Evolutionary conservation across 1,140 invertebrate genomes (phyloP).

Genomic region (Brachionus plicatilis): DNA sequence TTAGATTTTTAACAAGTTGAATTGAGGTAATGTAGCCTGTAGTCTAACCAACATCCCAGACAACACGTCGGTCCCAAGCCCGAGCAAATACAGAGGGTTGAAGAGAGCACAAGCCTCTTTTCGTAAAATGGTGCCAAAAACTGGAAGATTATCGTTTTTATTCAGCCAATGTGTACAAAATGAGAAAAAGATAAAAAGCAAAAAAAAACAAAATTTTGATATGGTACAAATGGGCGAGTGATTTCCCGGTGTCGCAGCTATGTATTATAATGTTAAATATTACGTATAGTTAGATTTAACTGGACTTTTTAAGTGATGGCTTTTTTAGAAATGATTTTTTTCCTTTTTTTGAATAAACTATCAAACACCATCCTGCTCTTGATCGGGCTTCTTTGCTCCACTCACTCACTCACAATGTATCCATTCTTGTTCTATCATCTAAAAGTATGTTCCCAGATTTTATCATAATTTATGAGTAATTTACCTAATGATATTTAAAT

Average conservation of each 20-base stretch:
- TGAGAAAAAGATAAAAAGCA: not conserved
- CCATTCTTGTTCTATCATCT: not conserved
- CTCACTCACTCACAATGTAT: not conserved
- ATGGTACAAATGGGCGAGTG: slow-evolving; percentile 34
- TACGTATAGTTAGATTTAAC: not conserved
- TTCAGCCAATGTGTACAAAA: not conserved
- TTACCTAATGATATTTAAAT: not conserved
- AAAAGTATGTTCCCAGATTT: not conserved
- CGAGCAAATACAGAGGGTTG: slow-evolving; percentile 16
- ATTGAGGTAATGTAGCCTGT: not conserved
- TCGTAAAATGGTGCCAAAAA: not conserved
- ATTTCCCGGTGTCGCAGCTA: slow-evolving; percentile 39
- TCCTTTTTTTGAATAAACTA: not conserved
- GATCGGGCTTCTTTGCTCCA: not conserved
- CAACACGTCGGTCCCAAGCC: slow-evolving; percentile 10
- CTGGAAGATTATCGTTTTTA: not conserved
- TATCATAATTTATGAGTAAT: not conserved
- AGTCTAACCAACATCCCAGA: not conserved
- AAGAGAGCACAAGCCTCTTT: not conserved
- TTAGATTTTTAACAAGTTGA: not conserved
- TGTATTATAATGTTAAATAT: slow-evolving; percentile 25
- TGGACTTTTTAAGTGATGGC: not conserved
- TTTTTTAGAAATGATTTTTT: not conserved
- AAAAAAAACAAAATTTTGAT: not conserved
- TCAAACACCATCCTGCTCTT: not conserved